phyloP scores from a whole-genome alignment of 2,888 invertebrate species.

The Drymonia ruficornis region DNA sequence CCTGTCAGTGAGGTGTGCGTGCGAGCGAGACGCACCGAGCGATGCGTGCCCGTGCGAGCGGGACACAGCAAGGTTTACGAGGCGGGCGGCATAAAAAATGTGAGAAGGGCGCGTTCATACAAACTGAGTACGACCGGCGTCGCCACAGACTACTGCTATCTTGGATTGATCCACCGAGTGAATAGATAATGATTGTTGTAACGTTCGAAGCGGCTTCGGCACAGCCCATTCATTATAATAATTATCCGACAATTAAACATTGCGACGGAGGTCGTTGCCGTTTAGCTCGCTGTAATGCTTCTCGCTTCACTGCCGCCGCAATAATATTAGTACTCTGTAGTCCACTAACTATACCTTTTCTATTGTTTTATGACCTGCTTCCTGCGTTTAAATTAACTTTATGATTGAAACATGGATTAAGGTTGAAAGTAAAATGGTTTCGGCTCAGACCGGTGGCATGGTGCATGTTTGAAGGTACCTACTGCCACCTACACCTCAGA shows the following conservation, averaged over 20 bases:
- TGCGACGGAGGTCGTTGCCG: slow-evolving; percentile 66
- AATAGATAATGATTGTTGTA: slow-evolving; percentile 67
- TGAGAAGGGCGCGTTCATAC: slow-evolving; percentile 67
- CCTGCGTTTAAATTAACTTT: slow-evolving; percentile 19
- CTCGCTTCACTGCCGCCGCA: slow-evolving; percentile 30
- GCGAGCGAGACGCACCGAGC: slow-evolving; percentile 53
- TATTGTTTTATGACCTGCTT: slow-evolving; percentile 33
- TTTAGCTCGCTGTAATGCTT: slow-evolving; percentile 36
- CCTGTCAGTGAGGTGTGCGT: slow-evolving; percentile 55
- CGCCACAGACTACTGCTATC: slow-evolving; percentile 51
- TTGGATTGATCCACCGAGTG: slow-evolving; percentile 69
- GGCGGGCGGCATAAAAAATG: slow-evolving; percentile 69
- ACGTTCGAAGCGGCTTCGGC: slow-evolving; percentile 55
- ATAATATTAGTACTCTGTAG: slow-evolving; percentile 19
- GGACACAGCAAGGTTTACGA: slow-evolving; percentile 54
- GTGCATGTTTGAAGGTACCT: slow-evolving; percentile 1
- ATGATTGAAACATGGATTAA: slow-evolving; percentile 17
- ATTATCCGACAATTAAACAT: slow-evolving; percentile 68
- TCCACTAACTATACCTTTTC: slow-evolving; percentile 25
- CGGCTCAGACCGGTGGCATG: slow-evolving; percentile 4
- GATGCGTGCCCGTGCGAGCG: slow-evolving; percentile 32
- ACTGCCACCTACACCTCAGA: no score
- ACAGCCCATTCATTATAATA: slow-evolving; percentile 70
- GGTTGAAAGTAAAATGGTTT: slow-evolving; percentile 3
- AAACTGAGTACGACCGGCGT: slow-evolving; percentile 52